A percentile compares a stretch with the other conserved stretches of the same genome.
Evolutionary conservation across 2,113 vertebrate genomes (phyloP).

Genomic region (Pithys albifrons): DNA sequence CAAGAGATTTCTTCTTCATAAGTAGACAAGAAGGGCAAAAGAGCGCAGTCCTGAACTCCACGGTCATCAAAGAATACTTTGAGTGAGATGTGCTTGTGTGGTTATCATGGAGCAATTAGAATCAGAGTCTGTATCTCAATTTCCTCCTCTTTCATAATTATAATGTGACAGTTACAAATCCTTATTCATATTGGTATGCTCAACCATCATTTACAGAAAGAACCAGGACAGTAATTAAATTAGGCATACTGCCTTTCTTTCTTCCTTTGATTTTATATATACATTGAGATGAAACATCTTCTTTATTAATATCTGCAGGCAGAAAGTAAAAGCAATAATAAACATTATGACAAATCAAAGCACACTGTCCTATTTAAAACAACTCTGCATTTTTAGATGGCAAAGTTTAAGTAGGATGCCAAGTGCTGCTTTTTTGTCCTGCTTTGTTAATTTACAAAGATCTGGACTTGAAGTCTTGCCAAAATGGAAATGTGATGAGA

Average conservation of each 20-base stretch:
- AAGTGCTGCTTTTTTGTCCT: background rate
- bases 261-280: conserved; percentile 59
- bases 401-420: conserved; percentile 15
- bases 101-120: conserved; percentile 51
- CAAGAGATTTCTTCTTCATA: background rate
- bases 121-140: conserved; percentile 54
- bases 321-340: conserved; percentile 53
- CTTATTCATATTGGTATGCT: conserved; percentile 50
- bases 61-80: conserved; percentile 37
- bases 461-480: background rate
- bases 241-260: conserved; percentile 24
- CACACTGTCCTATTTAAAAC: conserved; percentile 8
- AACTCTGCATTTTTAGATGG: conserved; percentile 13
- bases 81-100: conserved; percentile 17
- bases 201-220: conserved; percentile 55
- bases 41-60: background rate
- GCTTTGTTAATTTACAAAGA: background rate
- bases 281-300: conserved; percentile 50
- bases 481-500: background rate
- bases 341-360: conserved; percentile 59
- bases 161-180: conserved; percentile 35
- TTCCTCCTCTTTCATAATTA: conserved; percentile 53
- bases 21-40: background rate
- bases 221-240: conserved; percentile 65
- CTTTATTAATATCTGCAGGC: conserved; percentile 45